A percentile compares a stretch with the other conserved stretches of the same genome.
These are phyloP conservation scores for Spongilla lacustris DNA, from an alignment of 37 sponge, comb jelly and placozoan genomes.

Conservation along the genomic window DNA sequence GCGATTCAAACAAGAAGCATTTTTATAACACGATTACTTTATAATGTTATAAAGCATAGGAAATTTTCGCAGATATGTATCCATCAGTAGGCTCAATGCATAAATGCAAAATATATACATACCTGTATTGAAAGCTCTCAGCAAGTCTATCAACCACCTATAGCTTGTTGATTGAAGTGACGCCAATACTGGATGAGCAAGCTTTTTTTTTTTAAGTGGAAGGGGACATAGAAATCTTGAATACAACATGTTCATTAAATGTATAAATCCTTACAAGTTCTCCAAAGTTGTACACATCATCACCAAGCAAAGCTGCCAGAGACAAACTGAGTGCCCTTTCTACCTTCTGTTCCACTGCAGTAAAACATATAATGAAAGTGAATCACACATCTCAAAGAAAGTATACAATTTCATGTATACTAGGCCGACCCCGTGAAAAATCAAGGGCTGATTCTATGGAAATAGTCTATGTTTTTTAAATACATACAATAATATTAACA, in stretches of 20 bases:
- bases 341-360: slow-evolving; percentile 54
- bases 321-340: slow-evolving; percentile 77
- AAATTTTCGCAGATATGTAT: too few relatives aligned
- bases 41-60: too few relatives aligned
- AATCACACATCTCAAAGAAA: background rate
- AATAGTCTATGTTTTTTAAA: too few relatives aligned
- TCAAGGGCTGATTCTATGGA: too few relatives aligned
- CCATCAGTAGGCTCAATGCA: too few relatives aligned
- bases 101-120: slow-evolving; percentile 33
- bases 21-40: too few relatives aligned
- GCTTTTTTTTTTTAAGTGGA: slow-evolving; percentile 28
- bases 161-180: slow-evolving; percentile 69
- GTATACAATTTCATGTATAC: too few relatives aligned
- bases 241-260: background rate
- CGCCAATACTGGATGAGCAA: slow-evolving; percentile 81
- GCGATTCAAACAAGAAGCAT: too few relatives aligned
- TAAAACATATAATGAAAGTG: background rate
- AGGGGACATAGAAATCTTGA: background rate
- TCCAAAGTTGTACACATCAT: slow-evolving; percentile 91
- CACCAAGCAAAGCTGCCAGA: slow-evolving; percentile 88
- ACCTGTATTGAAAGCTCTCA: slow-evolving; percentile 89
- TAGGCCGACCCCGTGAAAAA: too few relatives aligned
- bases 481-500: too few relatives aligned
- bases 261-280: slow-evolving; percentile 62
- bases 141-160: slow-evolving; percentile 77